phyloP scores from a whole-genome alignment of 2,797 vertebrate genomes.

The Tapera naevia region DNA sequence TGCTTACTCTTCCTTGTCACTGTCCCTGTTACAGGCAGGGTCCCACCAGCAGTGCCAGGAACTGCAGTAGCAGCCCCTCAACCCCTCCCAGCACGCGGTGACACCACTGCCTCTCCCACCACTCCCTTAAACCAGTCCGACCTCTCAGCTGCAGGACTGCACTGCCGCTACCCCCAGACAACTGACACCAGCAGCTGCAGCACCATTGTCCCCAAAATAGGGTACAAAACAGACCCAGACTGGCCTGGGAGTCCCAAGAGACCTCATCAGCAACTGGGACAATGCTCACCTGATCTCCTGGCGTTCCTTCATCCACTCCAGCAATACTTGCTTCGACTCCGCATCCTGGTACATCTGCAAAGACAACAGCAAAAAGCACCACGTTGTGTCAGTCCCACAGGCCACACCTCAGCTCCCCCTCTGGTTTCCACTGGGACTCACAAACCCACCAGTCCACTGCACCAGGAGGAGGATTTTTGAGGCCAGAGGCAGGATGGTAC shows the following conservation, averaged over 20 bases:
- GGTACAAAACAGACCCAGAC: neutral
- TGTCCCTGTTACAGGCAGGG: fast-evolving
- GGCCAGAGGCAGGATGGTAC: neutral
- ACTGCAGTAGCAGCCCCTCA: neutral
- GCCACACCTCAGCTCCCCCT: neutral
- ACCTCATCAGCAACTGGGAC: fast-evolving
- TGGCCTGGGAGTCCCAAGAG: neutral
- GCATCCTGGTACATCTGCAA: slow-evolving; percentile 79
- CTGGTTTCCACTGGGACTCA: neutral
- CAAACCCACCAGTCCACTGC: neutral
- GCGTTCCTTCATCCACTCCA: slow-evolving; percentile 81
- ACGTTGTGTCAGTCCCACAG: neutral
- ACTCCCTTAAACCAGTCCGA: neutral
- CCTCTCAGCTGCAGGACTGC: neutral
- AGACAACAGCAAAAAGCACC: neutral
- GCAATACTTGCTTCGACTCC: slow-evolving; percentile 76
- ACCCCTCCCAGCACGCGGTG: neutral
- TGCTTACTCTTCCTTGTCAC: neutral
- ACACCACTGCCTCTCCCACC: neutral
- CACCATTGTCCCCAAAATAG: neutral
- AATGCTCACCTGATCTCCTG: slow-evolving; percentile 74
- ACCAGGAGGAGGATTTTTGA: neutral
- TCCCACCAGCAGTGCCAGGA: neutral
- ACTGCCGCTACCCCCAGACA: neutral
- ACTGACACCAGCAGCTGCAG: neutral